phyloP scores from a whole-genome alignment of 2,797 vertebrate genomes.

The Cryptoblepharus egeriae region DNA sequence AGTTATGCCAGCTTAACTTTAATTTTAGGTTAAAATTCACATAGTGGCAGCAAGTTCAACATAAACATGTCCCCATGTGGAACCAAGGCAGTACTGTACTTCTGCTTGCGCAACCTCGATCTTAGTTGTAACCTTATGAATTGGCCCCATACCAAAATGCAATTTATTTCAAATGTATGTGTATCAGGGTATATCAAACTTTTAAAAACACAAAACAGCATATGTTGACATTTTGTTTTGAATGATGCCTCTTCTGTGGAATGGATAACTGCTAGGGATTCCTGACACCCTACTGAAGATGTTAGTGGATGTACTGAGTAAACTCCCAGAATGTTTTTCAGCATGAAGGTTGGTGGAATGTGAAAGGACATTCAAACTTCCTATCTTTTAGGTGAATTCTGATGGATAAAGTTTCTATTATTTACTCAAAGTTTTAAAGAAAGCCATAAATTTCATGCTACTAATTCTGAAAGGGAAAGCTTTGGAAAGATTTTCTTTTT shows the following conservation, averaged over 20 bases:
- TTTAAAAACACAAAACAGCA: no score
- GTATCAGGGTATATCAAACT: background rate
- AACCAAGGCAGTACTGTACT: background rate
- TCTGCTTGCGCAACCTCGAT: background rate
- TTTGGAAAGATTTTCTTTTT: constrained; percentile 63
- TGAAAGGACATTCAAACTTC: background rate
- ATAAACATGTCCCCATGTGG: background rate
- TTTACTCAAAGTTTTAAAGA: constrained; percentile 10
- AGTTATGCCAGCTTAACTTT: no score
- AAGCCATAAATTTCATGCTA: constrained; percentile 61
- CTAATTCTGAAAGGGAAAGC: constrained; percentile 49
- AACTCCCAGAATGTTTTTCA: background rate
- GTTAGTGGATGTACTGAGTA: background rate
- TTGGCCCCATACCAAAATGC: background rate
- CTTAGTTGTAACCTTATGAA: background rate
- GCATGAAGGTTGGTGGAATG: background rate
- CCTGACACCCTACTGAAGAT: background rate
- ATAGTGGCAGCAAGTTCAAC: background rate
- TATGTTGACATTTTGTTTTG: no score
- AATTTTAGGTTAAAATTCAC: background rate
- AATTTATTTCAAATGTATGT: background rate
- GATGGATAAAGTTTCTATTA: constrained; percentile 3
- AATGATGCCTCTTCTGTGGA: background rate
- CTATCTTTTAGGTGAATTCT: background rate
- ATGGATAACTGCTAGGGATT: background rate